Conservation (phyloP, 2,888 invertebrate genomes). For the Tiliacea aurago region DNA sequence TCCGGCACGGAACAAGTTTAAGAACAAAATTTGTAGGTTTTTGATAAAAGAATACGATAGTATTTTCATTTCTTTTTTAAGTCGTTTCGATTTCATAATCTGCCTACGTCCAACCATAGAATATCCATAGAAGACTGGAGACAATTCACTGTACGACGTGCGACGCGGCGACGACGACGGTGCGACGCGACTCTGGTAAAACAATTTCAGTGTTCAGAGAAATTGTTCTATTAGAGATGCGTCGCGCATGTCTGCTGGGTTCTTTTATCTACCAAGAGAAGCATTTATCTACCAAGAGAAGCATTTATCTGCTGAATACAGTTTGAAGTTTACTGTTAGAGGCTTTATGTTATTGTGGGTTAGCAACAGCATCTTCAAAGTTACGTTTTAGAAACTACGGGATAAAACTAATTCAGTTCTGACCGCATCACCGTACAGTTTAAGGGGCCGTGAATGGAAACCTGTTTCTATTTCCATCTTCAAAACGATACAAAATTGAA, state of each 20-base stretch:
- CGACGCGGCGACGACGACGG: too few relatives aligned
- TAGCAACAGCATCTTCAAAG: constrained; percentile 9
- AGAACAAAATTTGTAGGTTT: too few relatives aligned
- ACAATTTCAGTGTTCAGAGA: too few relatives aligned
- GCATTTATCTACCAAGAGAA: background rate
- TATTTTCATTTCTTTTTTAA: too few relatives aligned
- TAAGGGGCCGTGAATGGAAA: background rate
- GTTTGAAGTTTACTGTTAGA: constrained; percentile 30
- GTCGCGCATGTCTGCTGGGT: background rate
- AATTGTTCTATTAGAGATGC: background rate
- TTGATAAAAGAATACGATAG: too few relatives aligned
- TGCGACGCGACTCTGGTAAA: background rate
- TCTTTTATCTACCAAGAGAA: background rate
- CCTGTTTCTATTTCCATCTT: background rate
- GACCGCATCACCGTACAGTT: background rate
- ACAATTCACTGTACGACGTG: too few relatives aligned
- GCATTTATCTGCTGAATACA: background rate
- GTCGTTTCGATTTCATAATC: too few relatives aligned
- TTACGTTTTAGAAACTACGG: constrained; percentile 1
- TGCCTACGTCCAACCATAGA: too few relatives aligned
- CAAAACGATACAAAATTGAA: background rate
- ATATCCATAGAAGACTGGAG: too few relatives aligned
- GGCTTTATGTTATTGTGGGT: background rate
- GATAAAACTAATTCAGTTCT: background rate
- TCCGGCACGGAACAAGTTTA: too few relatives aligned